Percentiles rank a stretch among this genome's conserved stretches.
These are phyloP conservation scores for Abrostola triplasia DNA, from an alignment of 2,888 invertebrate genomes.

Conservation along the genomic window DNA sequence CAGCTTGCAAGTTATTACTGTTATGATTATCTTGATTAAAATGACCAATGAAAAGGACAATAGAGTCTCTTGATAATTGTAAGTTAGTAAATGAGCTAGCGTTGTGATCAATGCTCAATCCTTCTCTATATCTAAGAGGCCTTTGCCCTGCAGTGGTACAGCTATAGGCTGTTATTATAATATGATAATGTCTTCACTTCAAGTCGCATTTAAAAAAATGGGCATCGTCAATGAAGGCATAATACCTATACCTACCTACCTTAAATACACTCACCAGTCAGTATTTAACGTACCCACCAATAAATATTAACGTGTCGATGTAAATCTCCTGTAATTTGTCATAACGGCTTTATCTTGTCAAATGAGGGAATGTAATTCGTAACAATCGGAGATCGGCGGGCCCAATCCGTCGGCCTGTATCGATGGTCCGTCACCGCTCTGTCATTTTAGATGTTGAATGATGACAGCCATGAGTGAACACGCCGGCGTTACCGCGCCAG, in stretches of 20 bases:
- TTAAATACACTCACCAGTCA: not conserved
- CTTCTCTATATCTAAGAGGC: too few relatives aligned
- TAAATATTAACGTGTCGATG: constrained; percentile 43
- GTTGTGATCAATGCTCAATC: too few relatives aligned
- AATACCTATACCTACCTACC: too few relatives aligned
- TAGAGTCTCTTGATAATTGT: too few relatives aligned
- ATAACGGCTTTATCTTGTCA: constrained; percentile 69
- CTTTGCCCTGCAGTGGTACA: too few relatives aligned
- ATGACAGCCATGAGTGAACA: constrained; percentile 70
- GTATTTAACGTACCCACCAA: constrained; percentile 15
- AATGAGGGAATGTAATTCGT: constrained; percentile 69
- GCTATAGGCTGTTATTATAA: too few relatives aligned
- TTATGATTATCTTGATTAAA: not conserved
- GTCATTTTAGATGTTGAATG: constrained; percentile 75
- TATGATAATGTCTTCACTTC: too few relatives aligned
- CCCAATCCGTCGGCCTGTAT: constrained; percentile 74
- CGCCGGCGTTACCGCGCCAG: constrained; percentile 27
- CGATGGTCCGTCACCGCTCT: constrained; percentile 76
- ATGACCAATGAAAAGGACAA: too few relatives aligned
- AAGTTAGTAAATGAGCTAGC: too few relatives aligned
- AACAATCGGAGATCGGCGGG: constrained; percentile 66
- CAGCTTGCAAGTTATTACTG: not conserved
- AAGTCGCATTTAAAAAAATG: too few relatives aligned
- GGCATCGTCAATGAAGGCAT: too few relatives aligned
- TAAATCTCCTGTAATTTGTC: constrained; percentile 69